Base-by-base conservation (phyloP, 2,113 vertebrate species). In the Lota lota region DNA sequence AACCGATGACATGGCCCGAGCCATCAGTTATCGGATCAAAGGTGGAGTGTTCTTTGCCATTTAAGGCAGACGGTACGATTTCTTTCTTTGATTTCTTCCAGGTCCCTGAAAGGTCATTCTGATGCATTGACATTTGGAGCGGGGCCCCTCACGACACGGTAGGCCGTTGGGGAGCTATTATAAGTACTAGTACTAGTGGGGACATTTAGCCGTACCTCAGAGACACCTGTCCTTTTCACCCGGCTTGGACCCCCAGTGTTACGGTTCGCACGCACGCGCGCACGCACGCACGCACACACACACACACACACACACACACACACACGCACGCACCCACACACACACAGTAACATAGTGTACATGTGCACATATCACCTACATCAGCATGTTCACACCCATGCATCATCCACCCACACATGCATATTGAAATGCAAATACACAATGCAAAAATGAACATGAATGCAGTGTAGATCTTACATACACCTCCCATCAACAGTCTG, bases 41-140 rank as follows among this genome's bases (percentile, higher is more conserved):
- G 76, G 79, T 87, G 28, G 75, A 81, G 64, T 36, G 47, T 74
- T 63, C 19, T 14, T 36, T 83, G 83, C 76, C 82, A 82, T 83
- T 88, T 88, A 82, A 64, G 77, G 78, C n/a, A 70, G 68, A 71
- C 67, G 50, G 63, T 61, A 67, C 66, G 5, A 61, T 66, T 83
- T 80, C 75, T 72, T 83, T 61, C 76, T 84, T 63, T 75, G 80
- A 90, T 90, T 83, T 83, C 77, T 87, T 87, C 77, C 74, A 79
- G 85, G 84, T 91, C 75, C 82, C 68, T 75, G 76, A 87, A 89
- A 90, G 85, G 80, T 86, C 74, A 83, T 24, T 21, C 63, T 66
- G 79, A 88, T 86, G 81, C 82, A 76, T 75, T 87, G 87, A 87
- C 87, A 89, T 90, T 88, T 89, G 70, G 89, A 89, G 88, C 87